Percentiles rank a stretch among this genome's conserved stretches.
Conservation (phyloP, 2,113 vertebrate genomes). For the Spheniscus mendiculus region DNA sequence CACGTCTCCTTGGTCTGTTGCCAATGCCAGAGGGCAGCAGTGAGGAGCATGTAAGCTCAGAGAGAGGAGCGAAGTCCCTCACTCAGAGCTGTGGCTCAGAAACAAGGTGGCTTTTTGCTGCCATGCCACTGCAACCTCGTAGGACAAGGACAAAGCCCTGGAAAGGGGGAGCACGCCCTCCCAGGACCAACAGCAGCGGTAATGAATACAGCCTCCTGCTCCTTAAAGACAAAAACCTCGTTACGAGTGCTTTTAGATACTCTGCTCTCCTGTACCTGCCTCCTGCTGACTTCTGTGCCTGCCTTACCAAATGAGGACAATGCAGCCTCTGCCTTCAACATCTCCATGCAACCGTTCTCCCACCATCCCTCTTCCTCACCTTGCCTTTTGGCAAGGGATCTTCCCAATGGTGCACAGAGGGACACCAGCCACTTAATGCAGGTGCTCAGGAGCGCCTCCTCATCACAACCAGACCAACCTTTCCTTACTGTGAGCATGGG, state of each 20-base stretch:
- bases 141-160: background rate
- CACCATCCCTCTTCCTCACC: background rate
- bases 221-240: background rate
- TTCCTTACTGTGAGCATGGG: rapidly evolving
- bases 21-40: background rate
- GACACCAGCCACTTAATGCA: background rate
- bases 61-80: background rate
- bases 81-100: background rate
- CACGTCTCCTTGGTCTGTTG: rapidly evolving
- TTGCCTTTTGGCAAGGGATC: background rate
- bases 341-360: background rate
- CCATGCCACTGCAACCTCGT: background rate
- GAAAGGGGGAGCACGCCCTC: background rate
- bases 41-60: background rate
- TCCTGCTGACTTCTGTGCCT: rapidly evolving
- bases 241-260: background rate
- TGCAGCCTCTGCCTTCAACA: background rate
- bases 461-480: background rate
- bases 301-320: background rate
- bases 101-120: background rate
- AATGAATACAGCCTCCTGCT: background rate
- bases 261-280: background rate
- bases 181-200: background rate
- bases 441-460: background rate
- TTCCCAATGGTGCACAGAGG: background rate